Conservation (phyloP, 2,888 invertebrate genomes). For the Macaria notata region DNA sequence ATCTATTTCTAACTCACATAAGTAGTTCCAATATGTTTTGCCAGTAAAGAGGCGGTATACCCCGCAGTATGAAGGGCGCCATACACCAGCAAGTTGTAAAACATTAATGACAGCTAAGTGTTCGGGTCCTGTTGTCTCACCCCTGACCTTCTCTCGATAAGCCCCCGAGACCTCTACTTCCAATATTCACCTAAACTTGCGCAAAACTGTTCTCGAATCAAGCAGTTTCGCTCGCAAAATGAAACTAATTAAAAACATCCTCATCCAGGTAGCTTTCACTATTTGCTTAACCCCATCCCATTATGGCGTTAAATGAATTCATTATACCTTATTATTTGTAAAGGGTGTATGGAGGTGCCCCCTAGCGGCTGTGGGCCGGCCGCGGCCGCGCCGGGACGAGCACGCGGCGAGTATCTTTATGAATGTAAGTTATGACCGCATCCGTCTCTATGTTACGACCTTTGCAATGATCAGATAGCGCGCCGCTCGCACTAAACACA, state of each 20-base stretch:
- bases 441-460: constrained; percentile 45
- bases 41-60: too few relatives aligned
- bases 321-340: constrained; percentile 27
- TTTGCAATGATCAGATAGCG: constrained; percentile 56
- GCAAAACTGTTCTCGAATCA: constrained; percentile 2
- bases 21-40: too few relatives aligned
- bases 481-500: constrained; percentile 61
- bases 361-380: neutral
- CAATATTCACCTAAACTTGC: neutral
- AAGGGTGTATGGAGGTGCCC: constrained; percentile 13
- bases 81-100: constrained; percentile 19
- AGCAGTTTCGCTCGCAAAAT: constrained; percentile 1
- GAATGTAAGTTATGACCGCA: constrained; percentile 40
- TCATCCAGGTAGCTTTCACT: constrained; percentile 15
- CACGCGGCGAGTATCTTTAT: constrained; percentile 34
- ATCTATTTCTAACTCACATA: too few relatives aligned
- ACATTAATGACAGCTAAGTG: constrained; percentile 43
- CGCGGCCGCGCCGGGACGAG: neutral
- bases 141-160: constrained; percentile 33
- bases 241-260: constrained; percentile 11
- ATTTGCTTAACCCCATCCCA: constrained; percentile 22
- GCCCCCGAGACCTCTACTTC: constrained; percentile 5
- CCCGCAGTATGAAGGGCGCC: too few relatives aligned
- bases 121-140: too few relatives aligned
- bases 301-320: constrained; percentile 23